These are phyloP conservation scores for Osmoderma eremita DNA, from an alignment of 2,888 invertebrate genomes.

Conservation along the genomic window DNA sequence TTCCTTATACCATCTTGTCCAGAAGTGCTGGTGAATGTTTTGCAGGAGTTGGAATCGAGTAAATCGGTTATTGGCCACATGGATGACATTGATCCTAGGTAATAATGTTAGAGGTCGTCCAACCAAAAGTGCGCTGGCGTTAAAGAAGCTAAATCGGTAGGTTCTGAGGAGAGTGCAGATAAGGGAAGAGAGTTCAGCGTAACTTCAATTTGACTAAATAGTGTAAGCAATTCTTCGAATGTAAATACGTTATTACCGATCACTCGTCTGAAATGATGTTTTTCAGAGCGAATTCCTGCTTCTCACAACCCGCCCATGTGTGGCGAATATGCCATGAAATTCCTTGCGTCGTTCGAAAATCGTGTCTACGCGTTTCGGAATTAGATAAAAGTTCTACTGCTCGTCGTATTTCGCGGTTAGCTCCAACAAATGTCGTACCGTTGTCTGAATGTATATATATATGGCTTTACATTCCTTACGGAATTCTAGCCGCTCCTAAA, in stretches of 20 bases:
- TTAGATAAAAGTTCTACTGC: background rate
- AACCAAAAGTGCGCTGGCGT: background rate
- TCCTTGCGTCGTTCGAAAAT: background rate
- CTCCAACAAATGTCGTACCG: background rate
- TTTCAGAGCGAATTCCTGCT: background rate
- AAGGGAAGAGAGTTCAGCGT: background rate
- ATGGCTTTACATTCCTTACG: no score
- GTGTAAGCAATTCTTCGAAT: background rate
- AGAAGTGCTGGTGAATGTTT: background rate
- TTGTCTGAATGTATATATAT: no score
- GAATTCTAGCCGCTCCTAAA: no score
- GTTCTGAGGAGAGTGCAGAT: background rate
- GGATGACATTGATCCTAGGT: background rate
- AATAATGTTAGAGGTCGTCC: background rate
- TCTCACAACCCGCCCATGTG: background rate
- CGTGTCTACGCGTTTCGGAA: background rate
- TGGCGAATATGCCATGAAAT: background rate
- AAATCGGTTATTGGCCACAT: background rate
- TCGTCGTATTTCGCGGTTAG: background rate
- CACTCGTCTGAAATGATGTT: no score
- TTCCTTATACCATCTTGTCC: background rate
- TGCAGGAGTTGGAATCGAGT: background rate
- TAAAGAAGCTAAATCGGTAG: background rate
- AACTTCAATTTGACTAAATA: background rate
- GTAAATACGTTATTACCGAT: no score